A percentile compares a stretch with the other conserved stretches of the same genome.
These are phyloP conservation scores for Pseudococcus viburni DNA, from an alignment of 2,888 invertebrate genomes.

Conservation along the genomic window DNA sequence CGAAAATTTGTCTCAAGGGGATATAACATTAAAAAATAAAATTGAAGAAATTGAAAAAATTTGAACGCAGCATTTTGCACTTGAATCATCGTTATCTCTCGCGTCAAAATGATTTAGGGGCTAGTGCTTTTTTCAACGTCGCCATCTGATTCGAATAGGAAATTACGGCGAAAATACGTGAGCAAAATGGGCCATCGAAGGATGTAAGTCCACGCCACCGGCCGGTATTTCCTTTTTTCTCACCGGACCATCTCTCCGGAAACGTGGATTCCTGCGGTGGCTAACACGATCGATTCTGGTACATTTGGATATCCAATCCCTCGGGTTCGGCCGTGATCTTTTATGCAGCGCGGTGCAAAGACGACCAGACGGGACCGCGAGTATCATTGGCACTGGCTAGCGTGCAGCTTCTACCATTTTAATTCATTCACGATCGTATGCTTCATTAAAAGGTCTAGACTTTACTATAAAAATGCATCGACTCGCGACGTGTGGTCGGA, in stretches of 20 bases:
- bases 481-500: conserved; percentile 35
- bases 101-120: too few species aligned
- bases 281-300: not conserved
- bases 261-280: conserved; percentile 9
- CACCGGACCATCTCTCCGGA: not conserved
- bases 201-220: not conserved
- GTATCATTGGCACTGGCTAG: not conserved
- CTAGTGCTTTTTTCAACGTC: not conserved
- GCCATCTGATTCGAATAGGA: not conserved
- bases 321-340: not conserved
- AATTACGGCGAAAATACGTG: not conserved
- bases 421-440: conserved; percentile 30
- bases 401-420: not conserved
- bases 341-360: not conserved
- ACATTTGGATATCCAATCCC: not conserved
- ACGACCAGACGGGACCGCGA: not conserved
- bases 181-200: conserved; percentile 3
- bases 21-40: too few species aligned
- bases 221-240: conserved; percentile 15
- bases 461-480: not conserved
- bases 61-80: too few species aligned
- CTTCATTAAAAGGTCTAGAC: conserved; percentile 31
- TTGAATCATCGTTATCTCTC: too few species aligned
- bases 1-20: too few species aligned
- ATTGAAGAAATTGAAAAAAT: too few species aligned